Base-by-base conservation (phyloP, 2,113 vertebrate genomes). In the Progne subis region DNA sequence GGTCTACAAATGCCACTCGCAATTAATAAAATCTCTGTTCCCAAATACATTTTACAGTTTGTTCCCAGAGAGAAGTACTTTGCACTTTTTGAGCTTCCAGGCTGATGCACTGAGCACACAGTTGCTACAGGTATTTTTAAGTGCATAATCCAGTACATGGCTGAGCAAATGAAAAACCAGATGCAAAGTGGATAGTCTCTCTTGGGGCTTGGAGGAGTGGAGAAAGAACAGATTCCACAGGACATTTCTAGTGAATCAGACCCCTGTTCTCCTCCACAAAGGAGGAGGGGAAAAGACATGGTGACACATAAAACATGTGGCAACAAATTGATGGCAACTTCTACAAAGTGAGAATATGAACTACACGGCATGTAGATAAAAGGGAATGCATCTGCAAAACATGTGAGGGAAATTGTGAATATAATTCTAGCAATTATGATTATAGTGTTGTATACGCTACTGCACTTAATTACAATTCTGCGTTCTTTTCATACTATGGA, bases 361-460 rank as follows among this genome's bases (percentile, higher is more conserved):
- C 95, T 95, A 39, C 18, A 13, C 71, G 92, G 79, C 87, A 61
- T 57, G 63, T 19, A 53, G 86, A 97, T 95, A 96, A 98, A 97
- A 98, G 95, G 83, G 86, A 95, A 91, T 46, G 44, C 96, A 97
- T 98, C 95, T 98, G 97, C 88, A 92, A 96, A 97, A 94, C 91
- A 84, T 68, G 80, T 95, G 94, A 96, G 89, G 95, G 86, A 95
- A 97, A 96, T 84, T 78, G 89, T 95, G 80, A 93, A 93, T 87
- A 61, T 94, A 95, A 96, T 97, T 94, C 91, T 6, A 11, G 93
- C 96, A 90, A 92, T 97, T 97, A 96, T 95, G 95, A 96, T 97
- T 86, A 95, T 59, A 92, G 82, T 15, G 21, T 88, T 92, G 88
- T 49, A 29, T 74, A 94, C 0, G 3, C 53, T 68, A 94, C 89